Percentiles rank a stretch among this genome's conserved stretches.
Conservation (phyloP, 2,797 vertebrate species). For the Helicolenus hilgendorfi region DNA sequence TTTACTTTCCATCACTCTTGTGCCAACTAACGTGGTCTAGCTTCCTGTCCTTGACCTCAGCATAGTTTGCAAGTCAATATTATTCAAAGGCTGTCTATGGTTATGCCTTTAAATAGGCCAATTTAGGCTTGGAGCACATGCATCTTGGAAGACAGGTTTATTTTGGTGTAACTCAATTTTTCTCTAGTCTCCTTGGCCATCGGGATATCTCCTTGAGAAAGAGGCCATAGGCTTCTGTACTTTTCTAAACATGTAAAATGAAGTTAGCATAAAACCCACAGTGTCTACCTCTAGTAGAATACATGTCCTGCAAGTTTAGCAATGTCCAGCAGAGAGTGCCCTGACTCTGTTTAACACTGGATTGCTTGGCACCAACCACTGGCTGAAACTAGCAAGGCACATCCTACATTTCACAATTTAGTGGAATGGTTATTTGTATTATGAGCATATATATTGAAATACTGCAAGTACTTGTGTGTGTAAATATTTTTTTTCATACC, state of each 20-base stretch:
- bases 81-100: slow-evolving; percentile 90
- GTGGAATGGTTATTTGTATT: neutral
- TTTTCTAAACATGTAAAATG: slow-evolving; percentile 86
- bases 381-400: neutral
- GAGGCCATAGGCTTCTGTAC: slow-evolving; percentile 85
- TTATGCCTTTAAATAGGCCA: slow-evolving; percentile 92
- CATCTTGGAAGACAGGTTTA: slow-evolving; percentile 93
- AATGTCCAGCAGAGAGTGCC: slow-evolving; percentile 81
- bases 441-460: neutral
- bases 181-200: slow-evolving; percentile 91
- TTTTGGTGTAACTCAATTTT: slow-evolving; percentile 92
- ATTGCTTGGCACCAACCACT: neutral
- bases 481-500: slow-evolving; percentile 23
- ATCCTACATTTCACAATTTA: neutral
- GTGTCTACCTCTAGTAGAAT: neutral
- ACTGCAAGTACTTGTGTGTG: slow-evolving; percentile 17
- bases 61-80: slow-evolving; percentile 90
- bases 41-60: slow-evolving; percentile 86
- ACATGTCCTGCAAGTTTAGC: slow-evolving; percentile 50
- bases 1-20: slow-evolving; percentile 81
- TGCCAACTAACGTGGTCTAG: slow-evolving; percentile 69
- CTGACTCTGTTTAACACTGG: slow-evolving; percentile 59
- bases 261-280: slow-evolving; percentile 29
- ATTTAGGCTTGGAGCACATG: slow-evolving; percentile 90
- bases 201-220: slow-evolving; percentile 91